Base-by-base conservation (phyloP, 2,797 vertebrate genomes). In the Apogon talboti region DNA sequence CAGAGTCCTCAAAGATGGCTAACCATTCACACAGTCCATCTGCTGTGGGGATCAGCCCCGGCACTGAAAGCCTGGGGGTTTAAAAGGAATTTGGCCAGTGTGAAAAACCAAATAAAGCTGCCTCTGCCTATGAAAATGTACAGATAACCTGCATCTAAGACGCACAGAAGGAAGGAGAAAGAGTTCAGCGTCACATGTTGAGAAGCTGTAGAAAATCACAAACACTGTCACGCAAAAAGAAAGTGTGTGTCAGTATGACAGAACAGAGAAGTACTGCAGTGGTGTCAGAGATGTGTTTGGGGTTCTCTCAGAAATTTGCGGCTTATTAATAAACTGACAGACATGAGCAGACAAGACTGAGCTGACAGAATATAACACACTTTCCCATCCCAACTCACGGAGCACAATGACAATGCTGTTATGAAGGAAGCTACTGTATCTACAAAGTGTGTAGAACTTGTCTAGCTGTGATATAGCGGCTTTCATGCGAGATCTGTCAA, bases 11-110 rank as follows among this genome's bases (percentile, higher is more conserved):
- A 95, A 95, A 95, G 95, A 96, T 95, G 94, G 95, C 95, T 95
- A 95, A 96, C 95, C 92, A 95, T 96, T 95, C 95, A 94, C 94
- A 94, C 91, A 95, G 95, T 94, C 96, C 96, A 97, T 98, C 96
- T 97, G 96, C 95, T 96, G 93, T 88, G 87, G 93, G 94, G 94
- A 95, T 94, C 93, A 94, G 91, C 90, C 88, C 82, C 80, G 51
- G 90, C 92, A 87, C 79, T 89, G 85, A 92, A 93, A 94, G 93
- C 93, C 93, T 95, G 92, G 92, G 92, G 93, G 95, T 95, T 94
- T 93, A 93, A 91, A 93, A 95, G 92, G 93, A 94, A 95, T 93
- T 94, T 90, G 87, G 89, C 91, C 91, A 88, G 92, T 94, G 94
- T 94, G 94, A 95, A 94, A 94, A 94, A 88, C 90, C 79, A 93